A percentile compares a stretch with the other conserved stretches of the same genome.
Evolutionary conservation across 2,797 vertebrate genomes (phyloP).

Genomic region (Urophycis tenuis): DNA sequence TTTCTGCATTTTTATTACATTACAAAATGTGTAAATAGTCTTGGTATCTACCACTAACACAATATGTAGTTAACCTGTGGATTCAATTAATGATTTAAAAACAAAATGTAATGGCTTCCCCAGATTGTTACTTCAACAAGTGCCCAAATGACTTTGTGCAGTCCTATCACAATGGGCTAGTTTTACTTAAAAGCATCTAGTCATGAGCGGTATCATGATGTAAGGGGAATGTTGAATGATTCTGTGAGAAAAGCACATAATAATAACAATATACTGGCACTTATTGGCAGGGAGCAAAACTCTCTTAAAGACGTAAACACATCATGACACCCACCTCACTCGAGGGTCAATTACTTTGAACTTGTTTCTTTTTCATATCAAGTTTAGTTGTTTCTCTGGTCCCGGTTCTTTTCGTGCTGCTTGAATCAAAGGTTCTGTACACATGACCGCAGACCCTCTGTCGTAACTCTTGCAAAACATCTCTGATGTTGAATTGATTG

Average conservation of each 20-base stretch:
- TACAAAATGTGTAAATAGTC: conserved; percentile 5
- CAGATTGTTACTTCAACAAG: not conserved
- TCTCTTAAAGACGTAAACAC: not conserved
- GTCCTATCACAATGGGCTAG: not conserved
- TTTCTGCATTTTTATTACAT: conserved; percentile 6
- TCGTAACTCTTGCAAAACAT: not conserved
- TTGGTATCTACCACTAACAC: not conserved
- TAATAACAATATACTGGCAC: not conserved
- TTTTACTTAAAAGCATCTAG: not conserved
- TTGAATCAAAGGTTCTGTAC: not conserved
- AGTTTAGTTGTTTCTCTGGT: not conserved
- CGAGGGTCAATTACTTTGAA: not conserved
- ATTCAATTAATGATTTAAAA: not conserved
- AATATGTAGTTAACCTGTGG: not conserved
- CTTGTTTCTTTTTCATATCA: not conserved
- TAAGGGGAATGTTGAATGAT: not conserved
- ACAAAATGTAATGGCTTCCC: not conserved
- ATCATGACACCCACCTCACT: not conserved
- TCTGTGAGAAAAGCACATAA: not conserved
- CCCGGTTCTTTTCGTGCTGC: not conserved
- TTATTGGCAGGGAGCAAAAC: not conserved
- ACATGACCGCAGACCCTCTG: not conserved
- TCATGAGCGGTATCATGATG: not conserved
- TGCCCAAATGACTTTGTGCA: not conserved
- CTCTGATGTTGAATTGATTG: not conserved